Base-by-base conservation (phyloP, 1,140 invertebrate genomes). In the Gryllus bimaculatus region DNA sequence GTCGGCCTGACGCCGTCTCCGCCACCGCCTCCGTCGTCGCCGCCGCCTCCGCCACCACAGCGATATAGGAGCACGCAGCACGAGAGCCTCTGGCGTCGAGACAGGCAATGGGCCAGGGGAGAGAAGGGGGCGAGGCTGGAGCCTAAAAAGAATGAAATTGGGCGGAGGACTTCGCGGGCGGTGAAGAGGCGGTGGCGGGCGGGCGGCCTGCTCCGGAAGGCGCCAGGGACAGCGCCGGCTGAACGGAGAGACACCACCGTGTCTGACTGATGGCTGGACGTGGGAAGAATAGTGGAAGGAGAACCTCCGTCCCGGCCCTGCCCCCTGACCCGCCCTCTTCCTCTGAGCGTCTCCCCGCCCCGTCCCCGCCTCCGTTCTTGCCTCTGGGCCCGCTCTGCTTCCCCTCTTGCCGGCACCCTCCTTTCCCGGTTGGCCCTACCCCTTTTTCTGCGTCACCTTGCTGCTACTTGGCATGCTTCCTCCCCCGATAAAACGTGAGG, bases 281-380 rank as follows among this genome's bases (percentile, higher is more conserved):
- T 77, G 76, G 76, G 47, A 77, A 77, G 76, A 77, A 77, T 77
- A 48, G 76, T 21, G 47, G 48, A 77, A 77, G 48, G 54, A 66
- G 47, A 6, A 18, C 48, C 76, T 77, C 76, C 21, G 47, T 20
- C 47, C 74, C 74, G n/a, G 10, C 74, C 74, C n/a, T 20, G 10
- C 20, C 74, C 2, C 12, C 8, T 10, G 3, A 10, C 74, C 74
- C 20, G 8, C 20, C 21, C 26, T 75, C 20, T 39, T n/a, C 12
- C 74, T 8, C 74, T 20, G 1, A 15, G n/a, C 74, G 26, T 2
- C 26, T n/a, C n/a, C n/a, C n/a, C n/a, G n/a, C 12, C 20, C 1
- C 13, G 12, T 2, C 20, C 74, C 8, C 26, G 8, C 74, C 20
- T 2, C 20, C 74, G n/a, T 10, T 39, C 26, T 75, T 39, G n/a